phyloP scores from a whole-genome alignment of 64 coral and sea anemone genomes.

The Pocillopora verrucosa region DNA sequence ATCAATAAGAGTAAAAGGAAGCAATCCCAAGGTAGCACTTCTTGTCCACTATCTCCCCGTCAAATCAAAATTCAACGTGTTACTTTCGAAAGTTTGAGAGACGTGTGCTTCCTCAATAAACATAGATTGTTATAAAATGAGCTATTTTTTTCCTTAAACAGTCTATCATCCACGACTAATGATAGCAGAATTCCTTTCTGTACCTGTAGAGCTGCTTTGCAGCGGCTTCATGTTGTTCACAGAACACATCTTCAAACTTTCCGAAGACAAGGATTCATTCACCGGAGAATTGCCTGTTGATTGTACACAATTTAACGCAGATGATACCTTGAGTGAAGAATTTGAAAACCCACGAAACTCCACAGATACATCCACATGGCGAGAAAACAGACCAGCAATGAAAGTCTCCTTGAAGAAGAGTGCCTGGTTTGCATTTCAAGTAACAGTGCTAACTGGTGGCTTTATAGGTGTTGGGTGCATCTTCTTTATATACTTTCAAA shows the following conservation, averaged over 20 bases:
- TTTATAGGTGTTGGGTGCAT: not conserved
- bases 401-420: not conserved
- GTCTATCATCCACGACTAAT: not conserved
- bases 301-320: not conserved
- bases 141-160: not conserved
- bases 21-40: no score
- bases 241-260: not conserved
- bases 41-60: no score
- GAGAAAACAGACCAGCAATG: not conserved
- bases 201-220: not conserved
- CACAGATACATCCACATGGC: not conserved
- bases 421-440: not conserved
- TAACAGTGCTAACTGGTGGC: not conserved
- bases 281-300: not conserved
- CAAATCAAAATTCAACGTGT: no score
- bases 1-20: no score
- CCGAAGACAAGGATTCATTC: not conserved
- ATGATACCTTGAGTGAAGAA: slow-evolving; percentile 15
- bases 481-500: not conserved
- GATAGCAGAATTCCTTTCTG: slow-evolving; percentile 11
- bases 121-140: no score
- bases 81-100: no score
- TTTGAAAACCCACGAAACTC: not conserved
- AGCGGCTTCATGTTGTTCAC: not conserved
- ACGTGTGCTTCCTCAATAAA: no score